A percentile compares a stretch with the other conserved stretches of the same genome.
Conservation (phyloP, 2,888 invertebrate genomes). For the Drosophila diplacantha region DNA sequence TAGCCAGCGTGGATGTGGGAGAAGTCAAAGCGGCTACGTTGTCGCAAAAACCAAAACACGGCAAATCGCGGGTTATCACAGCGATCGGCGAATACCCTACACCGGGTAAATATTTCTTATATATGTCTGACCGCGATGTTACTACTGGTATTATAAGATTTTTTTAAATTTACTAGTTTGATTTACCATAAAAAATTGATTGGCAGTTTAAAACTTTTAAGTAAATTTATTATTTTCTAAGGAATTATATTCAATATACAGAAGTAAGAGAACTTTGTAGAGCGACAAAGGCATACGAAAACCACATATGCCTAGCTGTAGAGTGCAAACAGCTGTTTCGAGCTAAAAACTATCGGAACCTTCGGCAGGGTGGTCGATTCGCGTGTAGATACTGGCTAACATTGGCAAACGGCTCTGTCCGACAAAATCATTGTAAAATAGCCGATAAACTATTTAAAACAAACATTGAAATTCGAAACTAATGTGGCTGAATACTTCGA, state of each 20-base stretch:
- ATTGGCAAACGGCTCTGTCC: background rate
- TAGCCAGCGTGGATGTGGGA: constrained; percentile 36
- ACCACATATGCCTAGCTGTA: background rate
- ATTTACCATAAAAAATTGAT: too few species aligned
- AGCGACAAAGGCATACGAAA: background rate
- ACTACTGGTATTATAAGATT: too few species aligned
- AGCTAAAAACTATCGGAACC: constrained; percentile 9
- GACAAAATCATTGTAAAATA: background rate
- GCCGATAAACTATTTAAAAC: too few species aligned
- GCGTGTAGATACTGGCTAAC: background rate
- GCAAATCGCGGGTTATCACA: background rate
- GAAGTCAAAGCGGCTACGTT: constrained; percentile 31
- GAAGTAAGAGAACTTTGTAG: background rate
- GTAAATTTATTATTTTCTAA: background rate
- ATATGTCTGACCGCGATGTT: too few species aligned
- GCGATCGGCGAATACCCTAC: constrained; percentile 10
- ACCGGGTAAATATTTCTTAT: too few species aligned
- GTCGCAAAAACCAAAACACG: constrained; percentile 42
- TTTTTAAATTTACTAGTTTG: too few species aligned
- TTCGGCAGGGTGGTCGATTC: constrained; percentile 10
- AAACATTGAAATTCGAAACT: background rate
- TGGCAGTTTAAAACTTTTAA: too few species aligned
- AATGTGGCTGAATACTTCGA: rapidly evolving
- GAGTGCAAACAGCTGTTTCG: constrained; percentile 22
- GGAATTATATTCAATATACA: background rate